Evolutionary conservation across 2,888 invertebrate genomes (phyloP).

Genomic region (Rotaria macrura): DNA sequence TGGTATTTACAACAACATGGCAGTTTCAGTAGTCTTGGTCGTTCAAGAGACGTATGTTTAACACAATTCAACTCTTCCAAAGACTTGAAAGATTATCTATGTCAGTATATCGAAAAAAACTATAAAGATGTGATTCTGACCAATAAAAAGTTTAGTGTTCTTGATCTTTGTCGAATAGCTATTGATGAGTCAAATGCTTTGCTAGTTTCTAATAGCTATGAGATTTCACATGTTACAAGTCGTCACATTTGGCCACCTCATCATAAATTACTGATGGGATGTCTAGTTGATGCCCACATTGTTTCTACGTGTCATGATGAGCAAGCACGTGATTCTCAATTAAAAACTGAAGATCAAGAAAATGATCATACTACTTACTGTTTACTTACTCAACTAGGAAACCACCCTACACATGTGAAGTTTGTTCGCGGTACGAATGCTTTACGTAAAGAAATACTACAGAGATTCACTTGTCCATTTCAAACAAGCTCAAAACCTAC

Average conservation of each 20-base stretch:
- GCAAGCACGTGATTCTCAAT: too few species aligned
- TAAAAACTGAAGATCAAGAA: background rate
- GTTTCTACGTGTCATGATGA: background rate
- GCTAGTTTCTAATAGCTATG: background rate
- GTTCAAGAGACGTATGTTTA: background rate
- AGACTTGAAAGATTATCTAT: background rate
- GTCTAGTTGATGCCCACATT: background rate
- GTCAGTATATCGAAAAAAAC: background rate
- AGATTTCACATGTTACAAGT: background rate
- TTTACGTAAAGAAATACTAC: background rate
- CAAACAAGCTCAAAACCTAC: background rate
- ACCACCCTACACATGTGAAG: background rate
- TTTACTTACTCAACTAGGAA: background rate
- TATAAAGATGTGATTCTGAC: background rate
- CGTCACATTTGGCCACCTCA: background rate
- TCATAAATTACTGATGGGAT: background rate
- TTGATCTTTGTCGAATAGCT: background rate
- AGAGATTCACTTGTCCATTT: background rate
- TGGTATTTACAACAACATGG: slow-evolving; percentile 4
- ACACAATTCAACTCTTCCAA: background rate
- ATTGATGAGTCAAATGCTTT: background rate
- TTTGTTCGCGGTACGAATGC: background rate
- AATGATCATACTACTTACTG: background rate
- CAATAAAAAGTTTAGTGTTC: background rate
- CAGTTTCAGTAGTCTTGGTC: background rate